Percentiles rank a stretch among this genome's conserved stretches.
These are phyloP conservation scores for Sarcoramphus papa DNA, from an alignment of 2,797 vertebrate species.

Conservation along the genomic window DNA sequence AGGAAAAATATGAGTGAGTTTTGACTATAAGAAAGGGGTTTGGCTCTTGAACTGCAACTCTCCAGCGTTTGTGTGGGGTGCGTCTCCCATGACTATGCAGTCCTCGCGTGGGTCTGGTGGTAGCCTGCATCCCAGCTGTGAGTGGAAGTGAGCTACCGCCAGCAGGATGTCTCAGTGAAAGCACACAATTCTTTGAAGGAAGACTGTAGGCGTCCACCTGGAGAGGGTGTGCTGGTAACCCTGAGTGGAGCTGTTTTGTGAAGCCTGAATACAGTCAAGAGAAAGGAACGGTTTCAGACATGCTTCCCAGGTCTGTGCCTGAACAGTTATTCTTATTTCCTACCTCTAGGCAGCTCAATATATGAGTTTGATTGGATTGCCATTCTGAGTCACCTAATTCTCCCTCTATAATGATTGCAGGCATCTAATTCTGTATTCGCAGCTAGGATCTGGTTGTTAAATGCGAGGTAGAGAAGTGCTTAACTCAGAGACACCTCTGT, in stretches of 20 bases:
- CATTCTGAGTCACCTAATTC: neutral
- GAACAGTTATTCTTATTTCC: neutral
- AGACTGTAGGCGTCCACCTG: neutral
- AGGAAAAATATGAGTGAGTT: neutral
- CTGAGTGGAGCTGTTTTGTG: neutral
- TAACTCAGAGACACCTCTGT: neutral
- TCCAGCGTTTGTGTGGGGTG: neutral
- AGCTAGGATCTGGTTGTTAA: neutral
- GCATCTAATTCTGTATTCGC: neutral
- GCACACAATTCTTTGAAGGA: rapidly evolving
- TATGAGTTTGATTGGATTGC: neutral
- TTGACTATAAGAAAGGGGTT: neutral
- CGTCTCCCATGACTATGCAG: rapidly evolving
- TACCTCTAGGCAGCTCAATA: neutral
- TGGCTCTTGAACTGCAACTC: neutral
- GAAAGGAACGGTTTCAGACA: neutral
- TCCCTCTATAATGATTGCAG: neutral
- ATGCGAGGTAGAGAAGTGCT: neutral
- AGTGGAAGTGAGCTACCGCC: neutral
- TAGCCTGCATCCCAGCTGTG: neutral
- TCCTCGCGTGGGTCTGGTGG: neutral
- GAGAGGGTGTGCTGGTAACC: neutral
- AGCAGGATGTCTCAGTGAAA: neutral
- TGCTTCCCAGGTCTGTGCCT: neutral
- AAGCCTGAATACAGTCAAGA: neutral